phyloP scores from a whole-genome alignment of 2,888 invertebrate genomes.

The Ypsolopha sequella region DNA sequence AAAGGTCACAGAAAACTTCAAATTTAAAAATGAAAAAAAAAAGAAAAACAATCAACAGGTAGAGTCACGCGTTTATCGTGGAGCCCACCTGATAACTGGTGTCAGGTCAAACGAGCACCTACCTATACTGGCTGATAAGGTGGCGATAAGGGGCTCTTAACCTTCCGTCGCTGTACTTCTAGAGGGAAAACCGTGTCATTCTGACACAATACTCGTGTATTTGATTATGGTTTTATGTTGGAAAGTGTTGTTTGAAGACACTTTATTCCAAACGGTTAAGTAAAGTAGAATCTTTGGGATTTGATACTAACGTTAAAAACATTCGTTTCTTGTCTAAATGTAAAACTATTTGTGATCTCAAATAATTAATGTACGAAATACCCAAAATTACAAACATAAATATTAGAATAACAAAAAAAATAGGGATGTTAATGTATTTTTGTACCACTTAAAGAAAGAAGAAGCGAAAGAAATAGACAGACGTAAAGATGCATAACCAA shows the following conservation, averaged over 20 bases:
- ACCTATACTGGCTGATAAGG: slow-evolving; percentile 53
- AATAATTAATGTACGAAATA: too few species aligned
- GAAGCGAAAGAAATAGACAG: not conserved
- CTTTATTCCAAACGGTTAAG: too few species aligned
- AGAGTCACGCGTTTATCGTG: slow-evolving; percentile 55
- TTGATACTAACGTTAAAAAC: too few species aligned
- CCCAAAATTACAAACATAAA: too few species aligned
- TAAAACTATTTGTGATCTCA: too few species aligned
- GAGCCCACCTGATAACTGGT: slow-evolving; percentile 62
- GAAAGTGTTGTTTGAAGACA: too few species aligned
- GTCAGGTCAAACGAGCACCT: slow-evolving; percentile 70
- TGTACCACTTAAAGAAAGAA: too few species aligned
- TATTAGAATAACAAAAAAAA: too few species aligned
- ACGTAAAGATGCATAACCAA: too few species aligned
- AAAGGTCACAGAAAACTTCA: not conserved
- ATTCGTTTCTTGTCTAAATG: too few species aligned
- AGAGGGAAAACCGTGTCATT: slow-evolving; percentile 33
- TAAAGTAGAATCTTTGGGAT: too few species aligned
- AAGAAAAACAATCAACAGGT: slow-evolving; percentile 45
- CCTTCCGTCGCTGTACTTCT: slow-evolving; percentile 50
- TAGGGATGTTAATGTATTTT: too few species aligned
- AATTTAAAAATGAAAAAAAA: not conserved
- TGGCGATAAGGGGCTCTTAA: slow-evolving; percentile 65
- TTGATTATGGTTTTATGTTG: not conserved
- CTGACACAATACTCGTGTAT: not conserved